Evolutionary conservation across 2,797 vertebrate species (phyloP), one percentile per base, ranked within the genome.

Genomic region (Telmatherina bonti): DNA sequence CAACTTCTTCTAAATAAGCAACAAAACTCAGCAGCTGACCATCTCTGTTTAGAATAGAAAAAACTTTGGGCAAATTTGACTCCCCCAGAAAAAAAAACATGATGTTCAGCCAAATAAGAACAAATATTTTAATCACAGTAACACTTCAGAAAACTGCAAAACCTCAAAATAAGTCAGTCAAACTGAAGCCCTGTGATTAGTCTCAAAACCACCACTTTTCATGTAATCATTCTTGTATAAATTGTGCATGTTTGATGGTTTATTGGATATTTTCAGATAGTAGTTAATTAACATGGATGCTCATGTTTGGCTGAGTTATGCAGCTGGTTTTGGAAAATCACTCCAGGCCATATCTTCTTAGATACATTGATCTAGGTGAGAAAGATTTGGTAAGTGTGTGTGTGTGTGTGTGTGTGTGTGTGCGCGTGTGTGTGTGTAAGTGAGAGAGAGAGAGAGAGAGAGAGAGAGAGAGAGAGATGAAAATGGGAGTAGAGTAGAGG

Each of bases 321-420:
- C 78, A 77, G 83, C 66, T 85, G 85, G 78, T 88, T 88, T 85
- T 45, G 78, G 81, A 93, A 93, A 92, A 93, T 87, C 79, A 91
- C 89, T 87, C 62, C 76, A 79, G 79, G 84, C 90, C 71, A 88
- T 86, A 91, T 92, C 86, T 79, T 89, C 89, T 95, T 87, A 87
- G 83, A 90, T 85, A 87, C 85, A 92, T 92, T 92, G 93, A 94
- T 89, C 91, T 91, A 54, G 72, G 86, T 86, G 76, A 90, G 86
- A 83, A 93, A 78, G 73, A 85, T 84, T 90, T 78, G 70, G 90
- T 84, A 82, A 88, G 81, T 81, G 85, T 83, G n/a, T 74, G 86
- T 62, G 78, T 64, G 66, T 45, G 41, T 43, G 16, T 43, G 41
- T 7, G 41, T 43, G 35, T 36, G 35, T 36, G 82, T 60, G 69